phyloP scores from a whole-genome alignment of 2,797 vertebrate genomes.

The Notolabrus celidotus region DNA sequence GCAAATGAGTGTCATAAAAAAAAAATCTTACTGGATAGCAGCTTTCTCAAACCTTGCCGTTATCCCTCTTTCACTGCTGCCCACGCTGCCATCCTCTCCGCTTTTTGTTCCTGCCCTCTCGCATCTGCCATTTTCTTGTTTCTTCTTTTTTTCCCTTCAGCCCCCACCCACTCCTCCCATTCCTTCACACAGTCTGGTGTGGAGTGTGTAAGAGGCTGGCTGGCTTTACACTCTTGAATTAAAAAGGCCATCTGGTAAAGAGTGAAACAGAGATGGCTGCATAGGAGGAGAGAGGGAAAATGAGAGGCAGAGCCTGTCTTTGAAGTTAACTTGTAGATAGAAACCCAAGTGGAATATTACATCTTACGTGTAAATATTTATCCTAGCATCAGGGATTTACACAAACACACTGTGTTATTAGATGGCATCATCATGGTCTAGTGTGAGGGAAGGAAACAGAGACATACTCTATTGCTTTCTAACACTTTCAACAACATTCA shows the following conservation, averaged over 20 bases:
- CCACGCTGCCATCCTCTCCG: conserved; percentile 23
- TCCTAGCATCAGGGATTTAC: conserved; percentile 46
- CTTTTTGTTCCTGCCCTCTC: conserved; percentile 28
- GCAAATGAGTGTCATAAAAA: conserved; percentile 75
- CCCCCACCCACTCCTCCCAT: conserved; percentile 47
- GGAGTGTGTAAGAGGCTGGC: conserved; percentile 81
- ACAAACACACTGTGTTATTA: conserved; percentile 11
- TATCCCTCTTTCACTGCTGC: conserved; percentile 13
- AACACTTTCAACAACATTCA: too few species aligned
- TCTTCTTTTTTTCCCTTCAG: conserved; percentile 46
- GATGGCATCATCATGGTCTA: conserved; percentile 8
- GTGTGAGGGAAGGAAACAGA: conserved; percentile 5
- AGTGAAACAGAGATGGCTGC: conserved; percentile 65
- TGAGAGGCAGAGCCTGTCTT: conserved; percentile 54
- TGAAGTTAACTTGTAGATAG: conserved; percentile 64
- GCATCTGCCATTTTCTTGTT: conserved; percentile 52
- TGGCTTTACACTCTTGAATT: conserved; percentile 79
- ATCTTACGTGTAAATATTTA: conserved; percentile 57
- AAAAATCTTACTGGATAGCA: conserved; percentile 49
- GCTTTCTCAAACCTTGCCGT: conserved; percentile 53
- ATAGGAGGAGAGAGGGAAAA: conserved; percentile 63
- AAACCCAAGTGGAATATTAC: conserved; percentile 57
- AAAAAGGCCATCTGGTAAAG: conserved; percentile 84
- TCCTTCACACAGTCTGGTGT: conserved; percentile 75
- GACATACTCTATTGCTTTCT: not conserved